phyloP scores from a whole-genome alignment of 64 coral and sea anemone species.

The Astreopora myriophthalma region DNA sequence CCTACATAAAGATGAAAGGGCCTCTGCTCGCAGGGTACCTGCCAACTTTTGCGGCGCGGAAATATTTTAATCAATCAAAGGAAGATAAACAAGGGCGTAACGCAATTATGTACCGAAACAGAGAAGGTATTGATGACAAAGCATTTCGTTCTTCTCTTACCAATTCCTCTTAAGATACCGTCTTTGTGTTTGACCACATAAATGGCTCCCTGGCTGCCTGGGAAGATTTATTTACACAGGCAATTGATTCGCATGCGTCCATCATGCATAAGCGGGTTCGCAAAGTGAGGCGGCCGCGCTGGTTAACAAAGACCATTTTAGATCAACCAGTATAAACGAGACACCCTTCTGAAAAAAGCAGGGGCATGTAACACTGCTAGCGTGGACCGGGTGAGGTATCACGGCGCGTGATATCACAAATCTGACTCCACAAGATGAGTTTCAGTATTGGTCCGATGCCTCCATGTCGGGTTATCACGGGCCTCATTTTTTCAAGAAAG shows the following conservation, averaged over 20 bases:
- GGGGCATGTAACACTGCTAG: background rate
- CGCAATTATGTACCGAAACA: too few species aligned
- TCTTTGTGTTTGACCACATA: background rate
- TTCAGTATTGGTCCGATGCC: too few species aligned
- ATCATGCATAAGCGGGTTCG: background rate
- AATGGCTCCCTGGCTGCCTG: background rate
- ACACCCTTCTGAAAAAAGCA: background rate
- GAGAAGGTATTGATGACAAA: too few species aligned
- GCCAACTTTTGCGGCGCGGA: background rate
- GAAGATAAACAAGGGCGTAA: too few species aligned
- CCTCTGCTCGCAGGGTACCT: too few species aligned
- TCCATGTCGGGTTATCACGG: too few species aligned
- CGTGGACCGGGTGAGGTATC: background rate
- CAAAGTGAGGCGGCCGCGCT: too few species aligned
- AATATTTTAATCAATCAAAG: too few species aligned
- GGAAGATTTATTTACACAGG: background rate
- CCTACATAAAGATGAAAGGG: too few species aligned
- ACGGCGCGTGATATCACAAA: background rate
- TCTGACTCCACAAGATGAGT: too few species aligned
- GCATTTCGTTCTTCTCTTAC: background rate
- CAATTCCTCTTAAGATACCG: background rate
- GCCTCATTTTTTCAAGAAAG: too few species aligned
- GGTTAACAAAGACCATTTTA: background rate
- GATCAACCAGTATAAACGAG: constrained; percentile 2
- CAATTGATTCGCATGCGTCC: background rate